Evolutionary conservation across 2,113 vertebrate genomes (phyloP), one percentile per base, ranked within the genome.

Genomic region (Bufo gargarizans): DNA sequence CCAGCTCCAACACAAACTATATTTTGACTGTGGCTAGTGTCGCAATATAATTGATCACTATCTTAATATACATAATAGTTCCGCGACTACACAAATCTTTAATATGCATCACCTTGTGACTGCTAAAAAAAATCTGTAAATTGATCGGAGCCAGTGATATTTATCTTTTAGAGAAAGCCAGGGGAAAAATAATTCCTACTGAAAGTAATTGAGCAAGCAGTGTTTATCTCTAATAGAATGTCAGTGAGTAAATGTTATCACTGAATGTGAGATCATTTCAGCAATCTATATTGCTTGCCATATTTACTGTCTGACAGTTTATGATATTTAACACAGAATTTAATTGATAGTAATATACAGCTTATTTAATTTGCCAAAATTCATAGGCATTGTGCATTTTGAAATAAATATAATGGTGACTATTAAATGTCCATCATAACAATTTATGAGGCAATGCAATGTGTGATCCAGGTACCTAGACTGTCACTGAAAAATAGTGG

Each of bases 191-290:
- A 67, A 47, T 82, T 82, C 80, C 20, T 10, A 82, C 58, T 82
- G 9, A n/a, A 82, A 67, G 80, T 82, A 82, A 82, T 82, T 82
- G 80, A 82, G 43, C 80, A 67, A 22, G 80, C 80, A 82, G 45
- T 82, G 59, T 82, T 82, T 82, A 82, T 82, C 59, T 82, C 61
- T 82, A 82, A 82, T 63, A 47, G 59, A 65, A 65, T 82, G 80
- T 65, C 80, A 82, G 80, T 82, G 77, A 56, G 50, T 79, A 82
- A 67, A 61, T 82, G 61, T 82, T 82, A 82, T 82, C 80, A 82
- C 43, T 67, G 61, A 65, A 82, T 67, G 61, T 10, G 19, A 67
- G 17, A 82, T 82, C 17, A 81, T 81, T 82, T n/a, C 45, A 65
- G 45, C 43, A 82, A 67, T 82, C 80, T 82, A 82, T 82, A 80